Conservation (phyloP, 1,140 invertebrate species). For the Aphis gossypii region DNA sequence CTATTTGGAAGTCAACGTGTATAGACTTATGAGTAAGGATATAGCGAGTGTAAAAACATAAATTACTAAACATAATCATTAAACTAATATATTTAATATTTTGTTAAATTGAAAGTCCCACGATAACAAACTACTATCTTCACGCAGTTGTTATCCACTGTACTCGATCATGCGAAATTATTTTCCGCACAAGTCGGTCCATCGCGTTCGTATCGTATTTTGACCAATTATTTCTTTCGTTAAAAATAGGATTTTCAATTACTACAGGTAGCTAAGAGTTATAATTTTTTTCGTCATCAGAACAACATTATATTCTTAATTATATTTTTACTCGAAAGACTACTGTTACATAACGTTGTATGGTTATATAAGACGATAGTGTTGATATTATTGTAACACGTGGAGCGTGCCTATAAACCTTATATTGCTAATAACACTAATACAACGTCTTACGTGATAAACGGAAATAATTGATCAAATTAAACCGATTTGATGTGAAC, state of each 20-base stretch:
- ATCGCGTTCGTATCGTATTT: neutral
- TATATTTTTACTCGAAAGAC: neutral
- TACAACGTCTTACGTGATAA: neutral
- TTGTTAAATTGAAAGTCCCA: neutral
- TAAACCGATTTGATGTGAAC: neutral
- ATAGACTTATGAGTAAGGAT: neutral
- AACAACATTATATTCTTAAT: neutral
- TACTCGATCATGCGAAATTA: neutral
- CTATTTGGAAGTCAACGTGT: too few species aligned
- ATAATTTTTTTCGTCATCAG: neutral
- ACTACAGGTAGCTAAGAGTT: neutral
- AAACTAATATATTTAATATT: neutral
- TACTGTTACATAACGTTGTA: neutral
- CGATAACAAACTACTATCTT: neutral
- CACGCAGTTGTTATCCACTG: neutral
- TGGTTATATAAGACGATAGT: neutral
- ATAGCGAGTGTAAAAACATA: neutral
- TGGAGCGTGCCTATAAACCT: neutral
- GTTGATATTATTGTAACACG: neutral
- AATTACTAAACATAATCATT: neutral
- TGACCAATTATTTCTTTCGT: neutral
- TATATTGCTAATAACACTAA: neutral
- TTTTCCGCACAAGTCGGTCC: neutral
- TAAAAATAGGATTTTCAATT: neutral
- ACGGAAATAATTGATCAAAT: neutral